Conservation (phyloP, 2,797 vertebrate genomes). For the Gorsachius magnificus region DNA sequence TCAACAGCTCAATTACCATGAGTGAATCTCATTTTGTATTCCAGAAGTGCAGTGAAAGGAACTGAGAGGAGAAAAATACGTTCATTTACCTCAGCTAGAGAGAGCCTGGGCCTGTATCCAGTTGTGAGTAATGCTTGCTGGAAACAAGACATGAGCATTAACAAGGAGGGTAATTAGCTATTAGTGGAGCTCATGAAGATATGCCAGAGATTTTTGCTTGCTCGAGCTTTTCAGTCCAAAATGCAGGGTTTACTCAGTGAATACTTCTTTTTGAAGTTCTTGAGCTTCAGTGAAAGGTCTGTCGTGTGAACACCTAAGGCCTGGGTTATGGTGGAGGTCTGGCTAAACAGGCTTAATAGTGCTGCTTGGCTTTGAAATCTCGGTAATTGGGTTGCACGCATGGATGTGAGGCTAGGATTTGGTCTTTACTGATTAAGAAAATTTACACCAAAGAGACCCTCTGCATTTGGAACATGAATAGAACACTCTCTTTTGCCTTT, state of each 20-base stretch:
- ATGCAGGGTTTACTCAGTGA: not conserved
- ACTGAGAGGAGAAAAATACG: not conserved
- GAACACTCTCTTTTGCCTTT: not conserved
- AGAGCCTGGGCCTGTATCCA: constrained; percentile 23
- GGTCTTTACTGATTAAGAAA: not conserved
- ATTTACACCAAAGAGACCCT: not conserved
- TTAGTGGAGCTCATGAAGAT: constrained; percentile 29
- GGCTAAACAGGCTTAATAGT: not conserved
- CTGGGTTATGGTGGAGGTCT: not conserved
- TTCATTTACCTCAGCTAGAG: constrained; percentile 9
- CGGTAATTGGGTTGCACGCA: not conserved
- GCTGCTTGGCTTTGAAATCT: not conserved
- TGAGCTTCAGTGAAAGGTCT: not conserved
- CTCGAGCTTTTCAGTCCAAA: not conserved
- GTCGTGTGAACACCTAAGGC: not conserved
- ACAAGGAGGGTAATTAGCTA: constrained; percentile 22
- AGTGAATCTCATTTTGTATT: constrained; percentile 45
- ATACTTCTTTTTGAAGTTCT: not conserved
- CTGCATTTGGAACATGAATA: not conserved
- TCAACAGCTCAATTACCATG: constrained; percentile 24
- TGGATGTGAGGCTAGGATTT: not conserved
- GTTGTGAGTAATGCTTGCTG: constrained; percentile 16
- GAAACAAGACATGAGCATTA: constrained; percentile 16
- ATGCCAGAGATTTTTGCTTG: not conserved
- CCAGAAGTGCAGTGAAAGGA: constrained; percentile 13